A percentile compares a stretch with the other conserved stretches of the same genome.
Conservation (phyloP, 2,888 invertebrate genomes). For the Leucophenga maculata region DNA sequence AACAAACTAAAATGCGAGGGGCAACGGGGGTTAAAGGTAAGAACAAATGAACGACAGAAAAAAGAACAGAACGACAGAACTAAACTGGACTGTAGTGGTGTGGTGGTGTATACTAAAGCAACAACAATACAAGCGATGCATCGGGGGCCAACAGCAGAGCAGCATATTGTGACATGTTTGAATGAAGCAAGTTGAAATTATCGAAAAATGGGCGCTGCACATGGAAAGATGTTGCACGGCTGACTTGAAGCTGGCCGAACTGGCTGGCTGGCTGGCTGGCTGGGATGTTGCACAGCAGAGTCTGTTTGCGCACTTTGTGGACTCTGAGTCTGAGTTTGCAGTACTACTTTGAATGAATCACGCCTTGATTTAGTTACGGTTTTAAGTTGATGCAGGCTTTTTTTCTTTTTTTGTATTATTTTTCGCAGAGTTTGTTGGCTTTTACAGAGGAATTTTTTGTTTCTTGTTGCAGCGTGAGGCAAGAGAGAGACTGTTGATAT, state of each 20-base stretch:
- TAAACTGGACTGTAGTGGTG: not conserved
- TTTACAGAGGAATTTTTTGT: not conserved
- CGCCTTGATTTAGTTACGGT: conserved; percentile 19
- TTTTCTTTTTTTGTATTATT: not conserved
- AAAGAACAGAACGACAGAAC: not conserved
- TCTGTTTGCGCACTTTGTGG: not conserved
- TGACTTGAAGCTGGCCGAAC: too few relatives aligned
- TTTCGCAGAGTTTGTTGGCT: conserved; percentile 13
- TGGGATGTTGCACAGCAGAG: too few relatives aligned
- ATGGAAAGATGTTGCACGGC: too few relatives aligned
- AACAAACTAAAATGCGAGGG: not conserved
- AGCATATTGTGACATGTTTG: conserved; percentile 20
- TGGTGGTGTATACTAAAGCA: not conserved
- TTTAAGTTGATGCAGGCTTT: not conserved
- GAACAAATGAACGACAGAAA: not conserved
- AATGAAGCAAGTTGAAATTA: conserved; percentile 8
- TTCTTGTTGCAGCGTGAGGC: conserved; percentile 20
- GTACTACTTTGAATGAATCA: conserved; percentile 19
- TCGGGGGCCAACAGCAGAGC: not conserved
- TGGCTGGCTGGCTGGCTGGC: not conserved
- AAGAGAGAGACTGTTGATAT: conserved; percentile 8
- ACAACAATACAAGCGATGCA: not conserved
- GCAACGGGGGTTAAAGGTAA: too few relatives aligned
- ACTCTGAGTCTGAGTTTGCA: conserved; percentile 8
- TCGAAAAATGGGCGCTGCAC: too few relatives aligned